Base-by-base conservation (phyloP, 2,113 vertebrate genomes). In the Tragelaphus buxtoni region DNA sequence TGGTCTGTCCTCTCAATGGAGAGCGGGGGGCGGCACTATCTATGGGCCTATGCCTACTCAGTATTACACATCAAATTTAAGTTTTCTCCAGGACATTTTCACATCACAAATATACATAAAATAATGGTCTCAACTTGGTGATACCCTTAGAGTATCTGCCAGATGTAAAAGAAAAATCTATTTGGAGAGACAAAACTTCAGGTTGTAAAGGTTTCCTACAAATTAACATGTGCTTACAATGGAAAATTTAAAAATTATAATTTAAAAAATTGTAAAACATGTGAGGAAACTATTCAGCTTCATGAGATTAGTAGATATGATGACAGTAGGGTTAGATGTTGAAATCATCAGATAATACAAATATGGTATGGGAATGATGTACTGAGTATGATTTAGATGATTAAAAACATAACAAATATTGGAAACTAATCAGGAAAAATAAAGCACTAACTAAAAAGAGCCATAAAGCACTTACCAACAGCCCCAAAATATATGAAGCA, bases 151-250 rank as follows among this genome's bases (percentile, higher is more conserved):
- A 72, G 9, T 1, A 83, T 60, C 35, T 91, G 55, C 94, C 42
- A 94, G 4, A 91, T 20, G 5, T 22, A 93, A 95, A 97, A 72
- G 12, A 86, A 97, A 97, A 96, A 91, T 88, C 77, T 53, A 39
- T 95, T 69, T 69, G 60, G 20, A 94, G 42, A 39, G 58, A 81
- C 3, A 76, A 49, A 58, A 9, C 69, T 91, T 97, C 30, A 86
- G 56, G 26, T 14, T 89, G 30, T 20, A 4, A 49, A 96, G 32
- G 14, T 94, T 95, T 85, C 22, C 61, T 53, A 91, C 26, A 89
- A 39, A 81, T 42, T 88, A 94, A 80, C 58, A 80, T 85, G 45
- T 42, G 10, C 8, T 94, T 39, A 39, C 8, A 90, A 65, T 42
- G 65, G 94, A 94, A 96, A 55, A 13, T 85, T 76, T 42, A 28